Conservation (phyloP, 2,888 invertebrate species). For the Scaptomyza flava region DNA sequence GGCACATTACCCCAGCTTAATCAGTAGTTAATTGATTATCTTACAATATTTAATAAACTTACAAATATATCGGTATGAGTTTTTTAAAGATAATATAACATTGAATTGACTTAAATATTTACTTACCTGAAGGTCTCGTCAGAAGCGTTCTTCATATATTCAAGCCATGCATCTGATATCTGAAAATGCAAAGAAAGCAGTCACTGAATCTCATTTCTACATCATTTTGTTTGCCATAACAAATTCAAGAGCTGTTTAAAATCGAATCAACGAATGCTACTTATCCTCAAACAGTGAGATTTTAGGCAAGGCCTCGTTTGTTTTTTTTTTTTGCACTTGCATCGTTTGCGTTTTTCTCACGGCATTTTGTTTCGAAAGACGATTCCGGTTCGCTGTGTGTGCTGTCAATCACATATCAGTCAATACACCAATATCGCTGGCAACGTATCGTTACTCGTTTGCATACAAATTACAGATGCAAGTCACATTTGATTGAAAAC, state of each 20-base stretch:
- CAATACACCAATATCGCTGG: conserved; percentile 28
- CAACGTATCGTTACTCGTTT: conserved; percentile 51
- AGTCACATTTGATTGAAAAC: conserved; percentile 79
- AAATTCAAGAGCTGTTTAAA: conserved; percentile 43
- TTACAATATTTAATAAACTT: background rate
- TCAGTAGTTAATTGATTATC: background rate
- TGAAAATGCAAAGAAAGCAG: background rate
- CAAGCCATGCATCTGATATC: background rate
- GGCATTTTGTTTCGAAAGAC: conserved; percentile 27
- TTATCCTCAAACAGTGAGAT: conserved; percentile 14
- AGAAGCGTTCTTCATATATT: background rate
- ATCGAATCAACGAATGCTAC: conserved; percentile 41
- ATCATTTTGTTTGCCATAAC: conserved; percentile 2
- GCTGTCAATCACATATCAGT: conserved; percentile 71
- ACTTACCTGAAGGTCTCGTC: too few species aligned
- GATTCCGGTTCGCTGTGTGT: conserved; percentile 3
- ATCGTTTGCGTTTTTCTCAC: conserved; percentile 50
- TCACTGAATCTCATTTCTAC: conserved; percentile 1
- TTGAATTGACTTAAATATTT: too few species aligned
- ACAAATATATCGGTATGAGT: too few species aligned
- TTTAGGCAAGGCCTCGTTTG: background rate
- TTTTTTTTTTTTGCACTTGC: conserved; percentile 20
- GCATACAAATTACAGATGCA: conserved; percentile 77
- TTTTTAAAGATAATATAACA: too few species aligned
- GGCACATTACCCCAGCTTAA: background rate